Percentiles rank a stretch among this genome's conserved stretches.
These are phyloP conservation scores for Coleophora deauratella DNA, from an alignment of 2,888 invertebrate species.

Conservation along the genomic window DNA sequence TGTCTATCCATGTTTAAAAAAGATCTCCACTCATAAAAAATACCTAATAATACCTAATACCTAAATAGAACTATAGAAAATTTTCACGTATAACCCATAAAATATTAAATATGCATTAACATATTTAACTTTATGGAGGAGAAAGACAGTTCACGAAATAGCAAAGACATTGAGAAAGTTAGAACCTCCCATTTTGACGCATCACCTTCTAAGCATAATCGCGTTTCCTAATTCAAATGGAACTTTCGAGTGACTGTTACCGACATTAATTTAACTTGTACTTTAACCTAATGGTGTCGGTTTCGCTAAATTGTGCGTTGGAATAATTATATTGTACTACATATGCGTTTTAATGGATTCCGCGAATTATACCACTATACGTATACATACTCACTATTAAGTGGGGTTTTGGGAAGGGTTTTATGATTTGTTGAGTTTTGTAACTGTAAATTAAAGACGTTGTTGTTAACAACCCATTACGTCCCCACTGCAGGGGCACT, in stretches of 20 bases:
- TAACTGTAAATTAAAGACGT: not conserved
- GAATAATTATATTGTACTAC: constrained; percentile 63
- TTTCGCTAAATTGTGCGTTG: constrained; percentile 68
- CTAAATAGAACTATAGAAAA: too few species aligned
- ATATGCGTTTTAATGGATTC: constrained; percentile 53
- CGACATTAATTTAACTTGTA: constrained; percentile 68
- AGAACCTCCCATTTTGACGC: constrained; percentile 22
- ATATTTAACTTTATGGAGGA: too few species aligned
- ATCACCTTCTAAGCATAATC: constrained; percentile 55
- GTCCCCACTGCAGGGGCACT: too few species aligned
- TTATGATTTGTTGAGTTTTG: not conserved
- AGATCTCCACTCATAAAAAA: too few species aligned
- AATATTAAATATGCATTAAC: too few species aligned
- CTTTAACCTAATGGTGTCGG: constrained; percentile 66
- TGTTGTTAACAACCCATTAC: too few species aligned
- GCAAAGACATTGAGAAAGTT: too few species aligned
- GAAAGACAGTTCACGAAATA: too few species aligned
- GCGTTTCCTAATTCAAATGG: constrained; percentile 68
- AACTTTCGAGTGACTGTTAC: constrained; percentile 69
- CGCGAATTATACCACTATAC: constrained; percentile 19
- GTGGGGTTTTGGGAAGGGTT: not conserved
- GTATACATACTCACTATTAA: constrained; percentile 3
- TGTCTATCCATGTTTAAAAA: too few species aligned
- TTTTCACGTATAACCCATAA: too few species aligned
- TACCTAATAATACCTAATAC: too few species aligned